Evolutionary conservation across 64 coral and sea anemone species (phyloP), one percentile per base, ranked within the genome.

Genomic region (Montipora cactus): DNA sequence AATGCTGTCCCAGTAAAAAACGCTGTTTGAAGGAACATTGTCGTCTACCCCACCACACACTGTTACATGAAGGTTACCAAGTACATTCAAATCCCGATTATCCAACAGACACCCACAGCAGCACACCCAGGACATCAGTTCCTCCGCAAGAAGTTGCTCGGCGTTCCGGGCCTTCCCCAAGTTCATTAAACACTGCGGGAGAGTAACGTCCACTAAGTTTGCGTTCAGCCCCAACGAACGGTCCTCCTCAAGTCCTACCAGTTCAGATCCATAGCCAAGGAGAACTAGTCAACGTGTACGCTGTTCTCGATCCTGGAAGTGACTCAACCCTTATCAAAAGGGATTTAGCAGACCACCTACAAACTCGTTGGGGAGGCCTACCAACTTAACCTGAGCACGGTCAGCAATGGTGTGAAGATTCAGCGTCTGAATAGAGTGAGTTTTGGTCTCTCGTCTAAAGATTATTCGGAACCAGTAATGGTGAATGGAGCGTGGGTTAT

Each of bases 261-360:
- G 80, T 83, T 67, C 58, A 67, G 8, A 83, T 83, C 58, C 81
- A 70, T 70, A 70, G 81, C 20, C 62, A 37, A 9, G 37, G 75
- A 7, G 44, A 21, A 37, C n/a, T n/a, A n/a, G n/a, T n/a, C n/a
- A n/a, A n/a, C 23, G 50, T 48, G 10, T 89, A 76, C 0, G 77
- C 77, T 69, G 51, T 62, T 7, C 72, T 90, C 12, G 89, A 90
- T 75, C 11, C 77, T 16, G 61, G 89, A 28, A 80, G 89, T 71
- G 89, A 73, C 45, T 71, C 89, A 7, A 81, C 89, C 10, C n/a
- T 90, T 8, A 90, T 90, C 49, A 77, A 75, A 47, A 81, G 64
- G 77, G 89, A 90, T 45, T 57, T 79, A 52, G 55, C 75, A 23
- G 88, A 79, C 19, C 88, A 46, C 20, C 52, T 79, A n/a, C 20